Conservation (phyloP, 2,888 invertebrate species). For the Megastigmus dorsalis region DNA sequence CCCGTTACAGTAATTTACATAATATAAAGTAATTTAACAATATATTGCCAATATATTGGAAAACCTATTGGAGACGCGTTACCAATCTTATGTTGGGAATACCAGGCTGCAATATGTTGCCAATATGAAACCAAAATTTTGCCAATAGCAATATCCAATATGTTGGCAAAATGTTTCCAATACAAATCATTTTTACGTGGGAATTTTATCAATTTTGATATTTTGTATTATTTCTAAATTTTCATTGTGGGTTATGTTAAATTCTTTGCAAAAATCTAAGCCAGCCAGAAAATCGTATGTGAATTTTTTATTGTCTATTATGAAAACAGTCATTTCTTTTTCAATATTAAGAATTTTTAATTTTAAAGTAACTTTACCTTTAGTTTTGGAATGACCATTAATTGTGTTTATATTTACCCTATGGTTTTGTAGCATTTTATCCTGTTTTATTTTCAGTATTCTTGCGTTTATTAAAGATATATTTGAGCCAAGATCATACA, state of each 20-base stretch:
- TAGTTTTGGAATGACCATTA: constrained; percentile 58
- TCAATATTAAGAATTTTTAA: constrained; percentile 58
- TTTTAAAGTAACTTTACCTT: constrained; percentile 55
- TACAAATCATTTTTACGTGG: constrained; percentile 46
- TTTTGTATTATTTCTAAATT: constrained; percentile 56
- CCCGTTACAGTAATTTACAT: too few relatives aligned
- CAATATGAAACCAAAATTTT: too few relatives aligned
- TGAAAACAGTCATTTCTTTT: constrained; percentile 54
- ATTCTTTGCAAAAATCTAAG: constrained; percentile 60
- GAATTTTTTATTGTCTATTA: constrained; percentile 58
- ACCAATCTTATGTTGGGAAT: too few relatives aligned
- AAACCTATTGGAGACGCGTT: too few relatives aligned
- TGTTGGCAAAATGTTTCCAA: too few relatives aligned
- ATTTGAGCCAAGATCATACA: constrained; percentile 58
- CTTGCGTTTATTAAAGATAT: constrained; percentile 56
- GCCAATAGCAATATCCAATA: too few relatives aligned
- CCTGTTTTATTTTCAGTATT: constrained; percentile 52
- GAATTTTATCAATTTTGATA: constrained; percentile 40
- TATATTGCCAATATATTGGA: too few relatives aligned
- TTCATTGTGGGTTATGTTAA: constrained; percentile 59
- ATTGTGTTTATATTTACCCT: constrained; percentile 51
- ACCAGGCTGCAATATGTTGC: too few relatives aligned
- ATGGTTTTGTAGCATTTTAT: too few relatives aligned
- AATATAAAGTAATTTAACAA: too few relatives aligned
- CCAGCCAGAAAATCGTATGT: constrained; percentile 60